Evolutionary conservation across 2,113 vertebrate genomes (phyloP), one percentile per base, ranked within the genome.

Genomic region (Butorides virescens): DNA sequence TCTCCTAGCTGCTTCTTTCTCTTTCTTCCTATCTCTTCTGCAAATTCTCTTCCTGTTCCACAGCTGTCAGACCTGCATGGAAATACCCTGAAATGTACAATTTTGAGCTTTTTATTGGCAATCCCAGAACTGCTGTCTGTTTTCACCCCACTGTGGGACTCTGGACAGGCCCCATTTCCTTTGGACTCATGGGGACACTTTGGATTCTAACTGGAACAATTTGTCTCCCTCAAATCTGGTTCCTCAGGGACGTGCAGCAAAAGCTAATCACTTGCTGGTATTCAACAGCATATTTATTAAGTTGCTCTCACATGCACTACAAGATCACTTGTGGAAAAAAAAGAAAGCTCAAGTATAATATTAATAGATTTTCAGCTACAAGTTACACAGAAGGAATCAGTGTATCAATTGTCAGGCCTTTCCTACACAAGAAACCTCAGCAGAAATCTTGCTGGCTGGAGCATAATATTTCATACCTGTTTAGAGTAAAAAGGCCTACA

Each of bases 401-500:
- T 70, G 76, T 82, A 70, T 85, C 30, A 83, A 68, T 94, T 65
- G 90, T 79, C 90, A 96, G 83, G 66, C 73, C 74, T 70, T 62
- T 49, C 83, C 89, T 87, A 39, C 52, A 21, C 62, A 32, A 34
- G 67, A 65, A 53, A 42, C 81, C 81, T 59, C 77, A 88, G 82
- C 34, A 88, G 76, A 86, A 76, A 71, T 87, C 89, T 34, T n/a
- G 61, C 67, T 78, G 85, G 80, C 80, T 91, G 62, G 61, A 71
- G 44, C 67, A 29, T 66, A 80, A 66, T 85, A 75, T 82, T 89
- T 94, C 93, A 67, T 29, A 79, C 77, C 82, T 66, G 62, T 50
- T 92, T 49, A 86, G 66, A 93, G 65, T 74, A 86, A 91, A 34
- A 34, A 92, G 65, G 92, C 72, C 91, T 94, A 65, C 55, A 42